Evolutionary conservation across 1,140 invertebrate species (phyloP), one percentile per base, ranked within the genome.

Genomic region (Lepidurus apus): DNA sequence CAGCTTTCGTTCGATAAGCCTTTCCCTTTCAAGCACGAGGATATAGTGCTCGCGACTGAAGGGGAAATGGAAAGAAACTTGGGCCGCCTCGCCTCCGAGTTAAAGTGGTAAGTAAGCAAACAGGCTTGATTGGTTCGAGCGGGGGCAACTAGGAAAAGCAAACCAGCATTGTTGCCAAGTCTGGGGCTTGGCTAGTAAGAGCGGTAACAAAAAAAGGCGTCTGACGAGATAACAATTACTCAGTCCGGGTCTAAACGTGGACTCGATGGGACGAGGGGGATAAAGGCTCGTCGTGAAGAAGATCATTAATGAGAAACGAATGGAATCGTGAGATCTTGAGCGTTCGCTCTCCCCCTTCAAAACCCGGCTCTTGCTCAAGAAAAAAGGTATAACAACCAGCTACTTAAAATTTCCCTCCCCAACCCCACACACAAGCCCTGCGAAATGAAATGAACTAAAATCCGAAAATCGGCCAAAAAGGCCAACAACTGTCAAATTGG

Each of bases 231-330:
- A 65, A 65, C 53, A 65, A 65, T 65, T 65, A 65, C 53, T 65
- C 53, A 65, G 53, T 3, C n/a, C 21, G 53, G 53, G 13, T 65
- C 53, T 65, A 65, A 65, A 65, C 53, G 53, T 65, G 53, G 53
- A n/a, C 53, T 65, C 53, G 53, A 7, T 21, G 53, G 53, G 53
- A 21, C 0, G 53, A 13, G 53, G 53, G 53, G 53, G 53, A 65
- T 65, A 65, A 7, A 65, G 53, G 6, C 53, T 65, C n/a, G 53
- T 21, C 53, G 53, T 65, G 53, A 65, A 47, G 45, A 47, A 65
- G 53, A 65, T 65, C 53, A 65, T 65, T 65, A 65, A 65, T 65
- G 53, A 65, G 53, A 65, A 65, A 65, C 53, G 53, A 65, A 65
- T 65, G 53, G 13, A 65, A 65, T 65, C 53, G 53, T 65, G 53